phyloP scores from a whole-genome alignment of 2,888 invertebrate genomes.

The Drosophila paramelanica region DNA sequence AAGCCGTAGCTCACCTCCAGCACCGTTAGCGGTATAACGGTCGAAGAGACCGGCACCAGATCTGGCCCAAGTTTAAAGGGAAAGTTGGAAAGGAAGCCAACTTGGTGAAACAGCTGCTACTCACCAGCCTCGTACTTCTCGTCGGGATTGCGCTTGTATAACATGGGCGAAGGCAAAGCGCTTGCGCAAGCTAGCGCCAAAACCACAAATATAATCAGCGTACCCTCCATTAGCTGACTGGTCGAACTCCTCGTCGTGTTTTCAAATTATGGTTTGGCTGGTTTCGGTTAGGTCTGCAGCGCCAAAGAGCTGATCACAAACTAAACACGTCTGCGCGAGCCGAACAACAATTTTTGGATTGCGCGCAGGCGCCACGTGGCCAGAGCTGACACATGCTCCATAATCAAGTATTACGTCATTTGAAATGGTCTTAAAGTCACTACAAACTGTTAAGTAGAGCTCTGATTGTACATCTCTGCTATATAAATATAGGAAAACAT shows the following conservation, averaged over 20 bases:
- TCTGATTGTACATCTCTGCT: not conserved
- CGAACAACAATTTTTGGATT: slow-evolving; percentile 1
- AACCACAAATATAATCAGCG: slow-evolving; percentile 44
- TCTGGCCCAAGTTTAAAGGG: slow-evolving; percentile 83
- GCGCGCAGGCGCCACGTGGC: slow-evolving; percentile 22
- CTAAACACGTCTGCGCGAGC: slow-evolving; percentile 32
- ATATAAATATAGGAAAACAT: not conserved
- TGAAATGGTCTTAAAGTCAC: not conserved
- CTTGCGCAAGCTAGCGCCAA: slow-evolving; percentile 49
- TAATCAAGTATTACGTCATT: not conserved
- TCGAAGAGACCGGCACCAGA: slow-evolving; percentile 88
- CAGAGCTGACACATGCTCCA: slow-evolving; percentile 1
- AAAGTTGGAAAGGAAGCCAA: not conserved
- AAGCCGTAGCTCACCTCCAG: slow-evolving; percentile 87
- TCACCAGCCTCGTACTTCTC: slow-evolving; percentile 86
- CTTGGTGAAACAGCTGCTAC: not conserved
- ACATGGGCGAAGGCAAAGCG: slow-evolving; percentile 84
- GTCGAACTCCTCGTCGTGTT: not conserved
- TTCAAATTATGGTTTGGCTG: slow-evolving; percentile 14
- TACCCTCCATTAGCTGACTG: slow-evolving; percentile 32
- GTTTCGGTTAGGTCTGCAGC: slow-evolving; percentile 37
- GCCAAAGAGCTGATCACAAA: slow-evolving; percentile 23
- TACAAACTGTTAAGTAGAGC: not conserved
- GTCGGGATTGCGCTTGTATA: slow-evolving; percentile 86
- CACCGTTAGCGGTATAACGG: slow-evolving; percentile 88